A percentile compares a stretch with the other conserved stretches of the same genome.
Evolutionary conservation across 2,113 vertebrate genomes (phyloP).

Genomic region (Falcunculus frontatus): DNA sequence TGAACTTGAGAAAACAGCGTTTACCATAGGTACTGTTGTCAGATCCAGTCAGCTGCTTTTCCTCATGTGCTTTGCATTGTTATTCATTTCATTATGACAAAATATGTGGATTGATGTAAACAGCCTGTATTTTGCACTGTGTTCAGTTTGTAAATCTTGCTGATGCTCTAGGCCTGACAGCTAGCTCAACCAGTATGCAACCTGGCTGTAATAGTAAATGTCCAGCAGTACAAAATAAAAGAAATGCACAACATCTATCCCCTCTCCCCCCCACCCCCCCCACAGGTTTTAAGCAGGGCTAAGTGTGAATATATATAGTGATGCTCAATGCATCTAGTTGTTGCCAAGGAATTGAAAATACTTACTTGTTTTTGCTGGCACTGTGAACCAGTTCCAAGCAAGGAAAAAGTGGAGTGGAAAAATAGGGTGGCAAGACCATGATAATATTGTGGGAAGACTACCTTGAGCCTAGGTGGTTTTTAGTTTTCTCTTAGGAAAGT

Average conservation of each 20-base stretch:
- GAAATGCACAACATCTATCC: background rate
- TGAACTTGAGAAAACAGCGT: background rate
- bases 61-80: background rate
- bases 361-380: background rate
- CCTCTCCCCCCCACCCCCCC: no score
- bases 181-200: background rate
- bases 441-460: background rate
- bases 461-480: background rate
- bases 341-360: background rate
- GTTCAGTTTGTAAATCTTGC: background rate
- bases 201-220: background rate
- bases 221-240: background rate
- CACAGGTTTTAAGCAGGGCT: background rate
- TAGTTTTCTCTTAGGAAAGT: background rate
- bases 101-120: background rate
- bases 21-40: background rate
- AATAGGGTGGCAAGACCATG: background rate
- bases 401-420: background rate
- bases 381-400: background rate
- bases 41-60: background rate
- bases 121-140: background rate
- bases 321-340: background rate
- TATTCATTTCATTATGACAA: background rate
- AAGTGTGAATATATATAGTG: background rate
- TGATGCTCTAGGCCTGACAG: background rate